phyloP scores from a whole-genome alignment of 2,113 vertebrate species.

The Sylvia atricapilla region DNA sequence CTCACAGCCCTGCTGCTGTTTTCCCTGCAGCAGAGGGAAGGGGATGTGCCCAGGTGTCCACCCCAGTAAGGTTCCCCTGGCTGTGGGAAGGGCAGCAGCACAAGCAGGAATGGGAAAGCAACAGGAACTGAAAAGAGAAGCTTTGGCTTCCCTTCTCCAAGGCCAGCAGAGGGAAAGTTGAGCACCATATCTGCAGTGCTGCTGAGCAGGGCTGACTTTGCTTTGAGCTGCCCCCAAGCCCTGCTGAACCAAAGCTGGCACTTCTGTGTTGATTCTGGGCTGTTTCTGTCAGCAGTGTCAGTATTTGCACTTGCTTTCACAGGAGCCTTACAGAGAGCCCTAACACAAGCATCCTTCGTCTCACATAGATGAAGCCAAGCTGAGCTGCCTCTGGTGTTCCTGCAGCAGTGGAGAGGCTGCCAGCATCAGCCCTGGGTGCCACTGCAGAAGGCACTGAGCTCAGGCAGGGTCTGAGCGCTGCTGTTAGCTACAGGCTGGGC shows the following conservation, averaged over 20 bases:
- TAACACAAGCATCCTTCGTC: not conserved
- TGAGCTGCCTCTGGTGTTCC: not conserved
- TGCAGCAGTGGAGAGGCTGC: rapidly evolving
- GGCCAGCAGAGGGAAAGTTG: not conserved
- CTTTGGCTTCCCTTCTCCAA: not conserved
- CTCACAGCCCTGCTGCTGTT: not conserved
- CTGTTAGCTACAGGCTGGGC: not conserved
- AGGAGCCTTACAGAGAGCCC: not conserved
- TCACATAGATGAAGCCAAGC: not conserved
- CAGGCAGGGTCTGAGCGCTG: not conserved
- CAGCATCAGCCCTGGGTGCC: not conserved
- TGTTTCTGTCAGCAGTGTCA: slow-evolving; percentile 40
- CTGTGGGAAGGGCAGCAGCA: not conserved
- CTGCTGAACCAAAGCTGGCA: slow-evolving; percentile 56
- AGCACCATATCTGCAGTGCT: rapidly evolving
- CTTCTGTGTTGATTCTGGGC: not conserved
- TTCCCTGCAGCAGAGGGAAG: not conserved
- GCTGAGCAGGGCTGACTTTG: not conserved
- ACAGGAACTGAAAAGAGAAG: not conserved
- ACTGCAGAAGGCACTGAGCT: rapidly evolving
- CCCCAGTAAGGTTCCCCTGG: rapidly evolving
- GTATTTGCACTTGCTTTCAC: slow-evolving; percentile 33
- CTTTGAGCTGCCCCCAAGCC: rapidly evolving
- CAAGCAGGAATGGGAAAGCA: not conserved
- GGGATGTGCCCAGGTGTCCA: not conserved